Conservation (phyloP, 2,888 invertebrate species). For the Camptogramma bilineatum region DNA sequence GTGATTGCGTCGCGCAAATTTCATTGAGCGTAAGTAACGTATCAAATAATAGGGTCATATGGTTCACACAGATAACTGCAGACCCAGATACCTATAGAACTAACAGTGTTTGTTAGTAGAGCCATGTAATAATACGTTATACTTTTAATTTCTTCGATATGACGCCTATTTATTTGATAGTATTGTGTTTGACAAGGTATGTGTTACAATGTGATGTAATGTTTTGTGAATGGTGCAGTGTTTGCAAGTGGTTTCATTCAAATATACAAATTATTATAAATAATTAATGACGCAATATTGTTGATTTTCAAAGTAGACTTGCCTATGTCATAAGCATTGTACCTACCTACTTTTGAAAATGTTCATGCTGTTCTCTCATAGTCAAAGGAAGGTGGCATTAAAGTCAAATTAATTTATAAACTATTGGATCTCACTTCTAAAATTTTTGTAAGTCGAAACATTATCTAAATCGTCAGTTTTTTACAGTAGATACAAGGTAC, state of each 20-base stretch:
- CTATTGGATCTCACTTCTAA: too few relatives aligned
- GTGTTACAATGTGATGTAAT: conserved; percentile 28
- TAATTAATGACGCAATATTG: not conserved
- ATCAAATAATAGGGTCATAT: conserved; percentile 58
- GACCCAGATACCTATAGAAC: conserved; percentile 38
- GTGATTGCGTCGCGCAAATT: conserved; percentile 43
- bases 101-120: conserved; percentile 39
- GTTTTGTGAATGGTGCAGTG: conserved; percentile 2
- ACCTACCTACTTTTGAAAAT: too few relatives aligned
- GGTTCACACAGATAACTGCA: conserved; percentile 68
- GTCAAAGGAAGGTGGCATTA: too few relatives aligned
- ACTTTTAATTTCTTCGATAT: conserved; percentile 41
- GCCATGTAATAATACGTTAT: conserved; percentile 40
- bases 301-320: not conserved
- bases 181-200: conserved; percentile 51
- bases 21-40: conserved; percentile 46
- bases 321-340: too few relatives aligned
- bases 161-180: conserved; percentile 47
- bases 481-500: too few relatives aligned
- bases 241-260: not conserved
- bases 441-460: too few relatives aligned
- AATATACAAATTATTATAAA: not conserved
- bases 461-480: too few relatives aligned
- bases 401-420: too few relatives aligned
- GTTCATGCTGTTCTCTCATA: too few relatives aligned